Evolutionary conservation across 2,797 vertebrate genomes (phyloP).

Genomic region (Kryptopterus vitreolus): DNA sequence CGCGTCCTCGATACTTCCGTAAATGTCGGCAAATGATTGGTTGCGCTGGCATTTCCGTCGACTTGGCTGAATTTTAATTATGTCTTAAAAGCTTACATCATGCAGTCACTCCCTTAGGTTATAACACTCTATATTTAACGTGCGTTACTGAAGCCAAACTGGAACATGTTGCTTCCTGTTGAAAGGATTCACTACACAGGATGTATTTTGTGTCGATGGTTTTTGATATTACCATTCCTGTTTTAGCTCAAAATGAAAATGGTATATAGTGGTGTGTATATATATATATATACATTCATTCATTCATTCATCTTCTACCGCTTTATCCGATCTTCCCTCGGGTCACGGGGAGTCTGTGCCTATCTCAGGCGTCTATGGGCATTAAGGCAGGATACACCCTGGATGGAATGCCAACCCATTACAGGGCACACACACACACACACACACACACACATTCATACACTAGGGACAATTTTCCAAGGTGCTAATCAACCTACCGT

Average conservation of each 20-base stretch:
- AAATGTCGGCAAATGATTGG: conserved; percentile 32
- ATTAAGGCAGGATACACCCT: too few relatives aligned
- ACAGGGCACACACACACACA: too few relatives aligned
- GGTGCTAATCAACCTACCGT: too few relatives aligned
- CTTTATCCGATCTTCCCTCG: too few relatives aligned
- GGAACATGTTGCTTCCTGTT: conserved; percentile 44
- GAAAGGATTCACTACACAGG: conserved; percentile 6
- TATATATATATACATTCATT: too few relatives aligned
- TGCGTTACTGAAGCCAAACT: conserved; percentile 38
- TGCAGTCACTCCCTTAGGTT: conserved; percentile 32
- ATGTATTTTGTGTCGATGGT: conserved; percentile 1
- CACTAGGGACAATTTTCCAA: too few relatives aligned
- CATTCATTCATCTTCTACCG: too few relatives aligned
- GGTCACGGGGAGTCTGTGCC: too few relatives aligned
- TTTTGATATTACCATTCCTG: background rate
- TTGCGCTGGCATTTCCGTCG: conserved; percentile 37
- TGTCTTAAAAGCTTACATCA: conserved; percentile 37
- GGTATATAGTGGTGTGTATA: background rate
- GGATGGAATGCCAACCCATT: too few relatives aligned
- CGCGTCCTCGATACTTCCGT: conserved; percentile 6
- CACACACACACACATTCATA: too few relatives aligned
- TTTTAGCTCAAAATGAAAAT: background rate
- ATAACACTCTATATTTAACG: conserved; percentile 45
- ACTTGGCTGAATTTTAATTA: conserved; percentile 35
- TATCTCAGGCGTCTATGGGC: too few relatives aligned